phyloP scores from a whole-genome alignment of 2,113 vertebrate genomes.

The Hemicordylus capensis region DNA sequence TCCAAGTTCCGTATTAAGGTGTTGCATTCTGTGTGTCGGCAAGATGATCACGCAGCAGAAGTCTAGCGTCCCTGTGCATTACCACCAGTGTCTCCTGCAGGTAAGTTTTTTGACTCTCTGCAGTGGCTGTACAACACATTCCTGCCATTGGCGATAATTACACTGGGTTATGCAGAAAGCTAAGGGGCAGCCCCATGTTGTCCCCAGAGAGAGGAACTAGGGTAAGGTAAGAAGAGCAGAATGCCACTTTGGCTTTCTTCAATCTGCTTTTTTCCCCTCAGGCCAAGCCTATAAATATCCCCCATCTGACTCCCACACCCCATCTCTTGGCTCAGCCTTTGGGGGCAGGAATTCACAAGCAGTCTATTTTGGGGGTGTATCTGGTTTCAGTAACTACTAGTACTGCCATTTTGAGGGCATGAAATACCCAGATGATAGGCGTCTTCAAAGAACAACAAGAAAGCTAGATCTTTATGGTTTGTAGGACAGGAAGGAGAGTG shows the following conservation, averaged over 20 bases:
- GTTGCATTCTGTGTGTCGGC: background rate
- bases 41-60: background rate
- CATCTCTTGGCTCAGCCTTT: constrained; percentile 1
- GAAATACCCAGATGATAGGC: background rate
- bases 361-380: constrained; percentile 20
- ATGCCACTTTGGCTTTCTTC: background rate
- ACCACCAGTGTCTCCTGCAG: background rate
- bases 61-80: background rate
- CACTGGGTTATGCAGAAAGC: background rate
- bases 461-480: background rate
- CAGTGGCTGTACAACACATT: background rate
- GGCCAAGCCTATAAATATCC: constrained; percentile 2
- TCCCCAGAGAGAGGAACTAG: background rate
- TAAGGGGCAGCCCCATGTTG: no score
- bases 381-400: constrained; percentile 8
- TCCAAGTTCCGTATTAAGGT: background rate
- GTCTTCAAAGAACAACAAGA: constrained; percentile 2
- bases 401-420: constrained; percentile 8
- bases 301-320: constrained; percentile 3
- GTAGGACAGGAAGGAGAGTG: no score
- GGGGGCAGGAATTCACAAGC: constrained; percentile 15
- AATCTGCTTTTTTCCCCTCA: background rate
- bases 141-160: background rate
- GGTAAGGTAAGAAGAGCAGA: background rate
- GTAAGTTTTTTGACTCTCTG: background rate